A percentile compares a stretch with the other conserved stretches of the same genome.
Conservation (phyloP, 1,140 invertebrate species). For the Sycophila sp. region DNA sequence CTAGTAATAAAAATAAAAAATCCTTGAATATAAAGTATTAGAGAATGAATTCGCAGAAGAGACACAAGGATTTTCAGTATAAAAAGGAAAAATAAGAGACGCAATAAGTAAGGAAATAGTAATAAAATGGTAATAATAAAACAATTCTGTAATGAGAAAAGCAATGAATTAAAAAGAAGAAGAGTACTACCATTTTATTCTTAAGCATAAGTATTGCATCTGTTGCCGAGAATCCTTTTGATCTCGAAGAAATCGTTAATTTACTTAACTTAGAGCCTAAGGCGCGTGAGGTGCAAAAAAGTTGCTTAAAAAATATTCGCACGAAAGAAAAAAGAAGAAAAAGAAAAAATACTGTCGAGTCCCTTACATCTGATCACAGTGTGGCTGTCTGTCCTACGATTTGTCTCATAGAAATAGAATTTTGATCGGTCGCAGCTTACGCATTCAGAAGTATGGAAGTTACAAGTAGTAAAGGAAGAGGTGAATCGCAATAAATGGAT, state of each 20-base stretch:
- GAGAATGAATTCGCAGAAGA: slow-evolving; percentile 31
- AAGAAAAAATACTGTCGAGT: slow-evolving; percentile 41
- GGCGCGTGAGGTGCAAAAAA: slow-evolving; percentile 30
- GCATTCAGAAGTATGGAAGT: slow-evolving; percentile 17
- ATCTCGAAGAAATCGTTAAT: slow-evolving; percentile 35
- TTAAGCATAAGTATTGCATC: slow-evolving; percentile 39
- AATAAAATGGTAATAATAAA: neutral
- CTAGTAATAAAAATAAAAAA: slow-evolving; percentile 14
- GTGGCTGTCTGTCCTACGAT: slow-evolving; percentile 39
- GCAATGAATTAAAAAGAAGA: too few relatives aligned
- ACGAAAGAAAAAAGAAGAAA: slow-evolving; percentile 33
- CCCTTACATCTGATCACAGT: slow-evolving; percentile 41
- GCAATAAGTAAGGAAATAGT: too few relatives aligned
- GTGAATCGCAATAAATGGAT: slow-evolving; percentile 7
- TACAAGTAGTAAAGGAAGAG: slow-evolving; percentile 20
- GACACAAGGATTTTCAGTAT: slow-evolving; percentile 31
- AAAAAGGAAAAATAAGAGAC: slow-evolving; percentile 34
- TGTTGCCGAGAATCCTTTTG: slow-evolving; percentile 30
- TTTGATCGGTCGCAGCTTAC: slow-evolving; percentile 30
- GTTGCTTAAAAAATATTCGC: slow-evolving; percentile 36
- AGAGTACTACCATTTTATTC: too few relatives aligned
- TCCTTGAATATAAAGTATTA: slow-evolving; percentile 20
- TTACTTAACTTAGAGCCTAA: slow-evolving; percentile 35
- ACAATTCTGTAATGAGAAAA: slow-evolving; percentile 1
- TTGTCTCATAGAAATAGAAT: slow-evolving; percentile 33